phyloP scores from a whole-genome alignment of 2,888 invertebrate genomes.

The Alcis repandata region DNA sequence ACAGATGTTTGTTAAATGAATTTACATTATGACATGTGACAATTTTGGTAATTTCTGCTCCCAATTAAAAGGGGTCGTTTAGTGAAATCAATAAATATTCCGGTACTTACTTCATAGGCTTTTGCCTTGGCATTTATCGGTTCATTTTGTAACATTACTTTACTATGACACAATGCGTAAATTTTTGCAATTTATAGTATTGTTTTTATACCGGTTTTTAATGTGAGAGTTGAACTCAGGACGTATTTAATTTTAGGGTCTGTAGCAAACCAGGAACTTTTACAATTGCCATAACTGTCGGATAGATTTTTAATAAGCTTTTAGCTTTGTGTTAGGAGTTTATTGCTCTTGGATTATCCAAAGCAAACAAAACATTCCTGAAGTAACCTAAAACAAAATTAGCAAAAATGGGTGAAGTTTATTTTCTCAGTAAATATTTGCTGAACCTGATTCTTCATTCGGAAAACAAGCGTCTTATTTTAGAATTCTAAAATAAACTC shows the following conservation, averaged over 20 bases:
- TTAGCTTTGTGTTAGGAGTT: neutral
- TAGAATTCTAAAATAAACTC: neutral
- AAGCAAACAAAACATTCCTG: slow-evolving; percentile 8
- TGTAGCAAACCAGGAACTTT: too few relatives aligned
- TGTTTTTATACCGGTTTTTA: slow-evolving; percentile 22
- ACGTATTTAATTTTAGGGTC: neutral
- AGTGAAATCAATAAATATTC: slow-evolving; percentile 43
- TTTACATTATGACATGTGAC: neutral
- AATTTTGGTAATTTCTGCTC: neutral
- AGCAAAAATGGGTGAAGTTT: slow-evolving; percentile 19
- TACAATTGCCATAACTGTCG: too few relatives aligned
- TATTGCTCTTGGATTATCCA: neutral
- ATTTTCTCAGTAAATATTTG: slow-evolving; percentile 22
- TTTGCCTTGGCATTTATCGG: slow-evolving; percentile 47
- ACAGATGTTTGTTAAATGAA: neutral
- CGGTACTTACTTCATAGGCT: slow-evolving; percentile 34
- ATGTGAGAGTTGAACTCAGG: slow-evolving; percentile 9
- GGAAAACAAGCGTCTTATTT: slow-evolving; percentile 17
- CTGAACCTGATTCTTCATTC: slow-evolving; percentile 4
- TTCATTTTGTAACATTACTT: slow-evolving; percentile 42
- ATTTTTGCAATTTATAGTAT: slow-evolving; percentile 32
- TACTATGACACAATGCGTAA: slow-evolving; percentile 38
- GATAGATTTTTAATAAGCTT: too few relatives aligned
- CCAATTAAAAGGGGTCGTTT: slow-evolving; percentile 20
- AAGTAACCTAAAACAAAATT: slow-evolving; percentile 10